Base-by-base conservation (phyloP, 2,113 vertebrate genomes). In the Oostethus manadensis region DNA sequence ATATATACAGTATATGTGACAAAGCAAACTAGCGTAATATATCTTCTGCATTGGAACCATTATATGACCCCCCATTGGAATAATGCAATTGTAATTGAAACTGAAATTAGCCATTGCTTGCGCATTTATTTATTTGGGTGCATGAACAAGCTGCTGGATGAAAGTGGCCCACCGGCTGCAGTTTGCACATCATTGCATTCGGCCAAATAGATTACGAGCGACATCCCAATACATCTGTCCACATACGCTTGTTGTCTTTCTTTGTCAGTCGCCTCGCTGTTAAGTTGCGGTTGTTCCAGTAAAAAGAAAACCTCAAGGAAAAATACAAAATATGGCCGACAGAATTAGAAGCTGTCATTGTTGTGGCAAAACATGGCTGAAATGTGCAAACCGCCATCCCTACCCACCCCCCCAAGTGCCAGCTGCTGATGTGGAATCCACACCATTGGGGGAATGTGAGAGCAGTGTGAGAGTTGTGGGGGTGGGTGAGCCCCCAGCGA, bases 341-440 rank as follows among this genome's bases (percentile, higher is more conserved):
- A 38, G 53, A 55, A 40, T 55, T 55, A 55, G 35, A 55, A 55
- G 53, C 53, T 55, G 53, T 55, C 53, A 55, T 55, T 55, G 53
- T 55, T 55, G 53, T 40, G 53, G 53, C 53, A 23, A 58, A 68
- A 57, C 45, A 58, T 13, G 49, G 43, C 47, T 64, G 58, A 62
- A 67, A 70, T 58, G 58, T 65, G 45, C 70, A 66, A 76, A 75
- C 56, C 53, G 4, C 23, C 50, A 6, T 7, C 21, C 9, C 20
- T 20, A 11, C 6, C 48, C 22, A 13, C 21, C 26, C 11, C 9
- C 71, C 43, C 62, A 69, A 35, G 72, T 66, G 80, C 81, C 89
- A 88, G 88, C 88, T 89, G 89, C 88, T 79, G 73, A 62, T 71
- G 84, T 83, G 79, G 83, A 86, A 86, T 87, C 85, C 71, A 81